A percentile compares a stretch with the other conserved stretches of the same genome.
Evolutionary conservation across 2,888 invertebrate genomes (phyloP).

Genomic region (Dorcus parallelipipedus): DNA sequence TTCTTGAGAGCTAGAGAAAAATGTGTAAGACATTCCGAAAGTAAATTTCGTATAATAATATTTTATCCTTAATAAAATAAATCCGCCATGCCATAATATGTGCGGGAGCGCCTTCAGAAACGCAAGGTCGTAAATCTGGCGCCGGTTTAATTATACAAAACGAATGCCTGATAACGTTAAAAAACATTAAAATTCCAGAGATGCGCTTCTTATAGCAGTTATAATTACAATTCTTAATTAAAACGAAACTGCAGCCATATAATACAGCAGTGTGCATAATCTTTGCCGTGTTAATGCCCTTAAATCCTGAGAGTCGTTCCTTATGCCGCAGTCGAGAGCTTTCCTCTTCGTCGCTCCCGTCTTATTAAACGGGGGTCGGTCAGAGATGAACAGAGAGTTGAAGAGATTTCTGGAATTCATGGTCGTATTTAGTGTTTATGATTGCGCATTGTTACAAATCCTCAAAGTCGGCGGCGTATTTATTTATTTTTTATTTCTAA

Average conservation of each 20-base stretch:
- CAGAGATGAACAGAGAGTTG: too few relatives aligned
- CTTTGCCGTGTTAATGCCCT: conserved; percentile 30
- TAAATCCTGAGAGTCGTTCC: conserved; percentile 24
- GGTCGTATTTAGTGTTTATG: too few relatives aligned
- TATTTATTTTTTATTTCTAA: too few relatives aligned
- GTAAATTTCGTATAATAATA: too few relatives aligned
- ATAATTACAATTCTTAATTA: conserved; percentile 35
- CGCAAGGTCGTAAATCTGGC: not conserved
- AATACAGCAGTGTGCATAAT: conserved; percentile 33
- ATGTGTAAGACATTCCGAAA: too few relatives aligned
- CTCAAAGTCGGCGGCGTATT: too few relatives aligned
- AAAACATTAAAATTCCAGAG: conserved; percentile 29
- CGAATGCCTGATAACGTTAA: not conserved
- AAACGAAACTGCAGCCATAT: conserved; percentile 32
- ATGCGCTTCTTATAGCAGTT: conserved; percentile 27
- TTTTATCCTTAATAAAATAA: too few relatives aligned
- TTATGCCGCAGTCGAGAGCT: not conserved
- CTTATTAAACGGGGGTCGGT: not conserved
- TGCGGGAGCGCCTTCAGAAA: not conserved
- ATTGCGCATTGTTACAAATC: too few relatives aligned
- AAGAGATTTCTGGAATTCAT: too few relatives aligned
- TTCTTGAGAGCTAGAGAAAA: too few relatives aligned
- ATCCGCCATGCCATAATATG: too few relatives aligned
- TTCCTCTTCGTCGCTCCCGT: not conserved
- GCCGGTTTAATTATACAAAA: not conserved